phyloP scores from a whole-genome alignment of 2,888 invertebrate genomes.

The Luffia ferchaultella region DNA sequence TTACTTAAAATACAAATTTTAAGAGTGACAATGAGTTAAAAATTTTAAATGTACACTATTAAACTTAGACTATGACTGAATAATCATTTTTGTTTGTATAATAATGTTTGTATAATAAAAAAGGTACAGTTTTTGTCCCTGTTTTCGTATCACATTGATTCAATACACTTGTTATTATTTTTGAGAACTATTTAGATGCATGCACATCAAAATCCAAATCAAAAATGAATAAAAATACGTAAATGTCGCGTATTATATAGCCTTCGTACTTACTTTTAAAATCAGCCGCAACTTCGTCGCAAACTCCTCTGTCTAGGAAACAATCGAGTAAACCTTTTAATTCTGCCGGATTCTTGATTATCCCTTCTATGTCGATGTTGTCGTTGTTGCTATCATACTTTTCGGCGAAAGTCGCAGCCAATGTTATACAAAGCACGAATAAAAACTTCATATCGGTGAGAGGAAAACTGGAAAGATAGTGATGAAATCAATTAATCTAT shows the following conservation, averaged over 20 bases:
- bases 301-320: slow-evolving; percentile 30
- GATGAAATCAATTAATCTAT: too few species aligned
- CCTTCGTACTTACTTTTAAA: slow-evolving; percentile 51
- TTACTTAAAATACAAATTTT: too few species aligned
- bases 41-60: too few species aligned
- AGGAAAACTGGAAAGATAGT: too few species aligned
- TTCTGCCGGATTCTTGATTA: slow-evolving; percentile 19
- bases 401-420: slow-evolving; percentile 25
- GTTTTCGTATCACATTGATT: not conserved
- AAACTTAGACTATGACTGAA: too few species aligned
- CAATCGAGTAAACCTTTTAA: slow-evolving; percentile 28
- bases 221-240: too few species aligned
- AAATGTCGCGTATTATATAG: too few species aligned
- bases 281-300: slow-evolving; percentile 22
- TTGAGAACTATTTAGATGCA: not conserved
- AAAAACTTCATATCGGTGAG: slow-evolving; percentile 34
- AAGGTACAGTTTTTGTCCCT: not conserved
- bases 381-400: slow-evolving; percentile 37
- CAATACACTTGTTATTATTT: not conserved
- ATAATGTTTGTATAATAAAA: too few species aligned
- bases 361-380: slow-evolving; percentile 31
- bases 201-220: too few species aligned
- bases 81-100: too few species aligned
- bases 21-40: too few species aligned
- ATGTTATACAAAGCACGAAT: slow-evolving; percentile 21